phyloP scores from a whole-genome alignment of 2,113 vertebrate genomes.

The Bombycilla garrulus region DNA sequence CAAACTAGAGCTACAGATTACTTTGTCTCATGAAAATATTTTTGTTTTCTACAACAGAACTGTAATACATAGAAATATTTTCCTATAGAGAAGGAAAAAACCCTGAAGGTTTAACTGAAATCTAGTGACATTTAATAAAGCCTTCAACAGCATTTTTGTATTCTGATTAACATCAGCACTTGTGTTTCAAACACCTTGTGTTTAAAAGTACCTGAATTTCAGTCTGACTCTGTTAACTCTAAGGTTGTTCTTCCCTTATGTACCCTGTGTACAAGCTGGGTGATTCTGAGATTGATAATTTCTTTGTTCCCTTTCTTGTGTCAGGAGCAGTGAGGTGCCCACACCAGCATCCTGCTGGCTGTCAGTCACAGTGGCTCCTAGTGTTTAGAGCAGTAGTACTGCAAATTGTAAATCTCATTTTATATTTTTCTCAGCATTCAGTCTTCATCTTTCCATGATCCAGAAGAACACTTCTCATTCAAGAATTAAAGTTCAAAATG shows the following conservation, averaged over 20 bases:
- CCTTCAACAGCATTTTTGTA: too few relatives aligned
- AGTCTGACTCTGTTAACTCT: too few relatives aligned
- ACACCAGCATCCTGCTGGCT: not conserved
- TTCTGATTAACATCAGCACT: too few relatives aligned
- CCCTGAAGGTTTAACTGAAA: too few relatives aligned
- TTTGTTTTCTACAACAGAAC: not conserved
- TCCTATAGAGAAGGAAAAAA: not conserved
- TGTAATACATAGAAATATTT: not conserved
- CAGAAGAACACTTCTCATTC: not conserved
- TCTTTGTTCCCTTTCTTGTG: not conserved
- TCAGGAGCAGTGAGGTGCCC: not conserved
- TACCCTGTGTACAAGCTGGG: too few relatives aligned
- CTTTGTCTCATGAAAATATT: not conserved
- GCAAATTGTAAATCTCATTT: not conserved
- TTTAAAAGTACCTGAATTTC: too few relatives aligned
- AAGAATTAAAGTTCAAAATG: not conserved
- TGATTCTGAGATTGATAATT: not conserved
- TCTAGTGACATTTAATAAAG: too few relatives aligned
- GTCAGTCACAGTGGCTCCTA: not conserved
- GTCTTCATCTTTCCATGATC: not conserved
- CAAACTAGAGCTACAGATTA: not conserved
- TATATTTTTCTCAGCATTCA: not conserved
- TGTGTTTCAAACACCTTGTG: too few relatives aligned
- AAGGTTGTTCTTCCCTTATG: too few relatives aligned
- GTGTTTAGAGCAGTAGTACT: not conserved